Evolutionary conservation across 2,797 vertebrate genomes (phyloP), one percentile per base, ranked within the genome.

Genomic region (Labeo calbasu): DNA sequence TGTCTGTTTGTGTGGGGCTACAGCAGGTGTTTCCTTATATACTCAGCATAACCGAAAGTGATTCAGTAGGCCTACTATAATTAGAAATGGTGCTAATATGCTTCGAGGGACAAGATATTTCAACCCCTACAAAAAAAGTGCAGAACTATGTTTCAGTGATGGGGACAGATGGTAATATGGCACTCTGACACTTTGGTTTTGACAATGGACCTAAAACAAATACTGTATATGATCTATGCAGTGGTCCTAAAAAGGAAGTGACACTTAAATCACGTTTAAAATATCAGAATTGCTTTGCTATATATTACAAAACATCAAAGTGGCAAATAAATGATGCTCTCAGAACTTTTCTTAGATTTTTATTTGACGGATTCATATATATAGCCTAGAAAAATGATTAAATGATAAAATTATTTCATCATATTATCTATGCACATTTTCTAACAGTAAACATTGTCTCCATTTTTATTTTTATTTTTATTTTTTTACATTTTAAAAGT

Each of bases 11-110:
- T 50, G 40, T 59, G 57, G 21, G 48, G 28, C 14, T 50, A n/a
- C 23, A n/a, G 68, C 40, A 59, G 79, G 68, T 61, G 53, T 71
- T 81, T 61, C 48, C 46, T 82, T 48, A 50, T 36, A 19, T 65
- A 4, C 15, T 28, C 69, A 9, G 5, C 12, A 65, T 53, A 65
- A 82, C 9, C n/a, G 0, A 65, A 15, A 43, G 32, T 5, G 32
- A 76, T 23, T 43, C 32, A 59, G 21, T 57, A n/a, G 51, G 51
- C 4, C 19, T 23, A 13, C 40, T 76, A 57, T 15, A 57, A n/a
- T 32, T 55, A 55, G 23, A 55, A 75, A 36, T 11, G 32, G 19
- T 36, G 50, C 25, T 21, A 73, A 73, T 53, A 53, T 53, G 25
- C 25, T 73, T 63, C 14, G 23, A 25, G 23, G 59, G 59, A 63